phyloP scores from a whole-genome alignment of 2,797 vertebrate species.

The Acanthopagrus latus region DNA sequence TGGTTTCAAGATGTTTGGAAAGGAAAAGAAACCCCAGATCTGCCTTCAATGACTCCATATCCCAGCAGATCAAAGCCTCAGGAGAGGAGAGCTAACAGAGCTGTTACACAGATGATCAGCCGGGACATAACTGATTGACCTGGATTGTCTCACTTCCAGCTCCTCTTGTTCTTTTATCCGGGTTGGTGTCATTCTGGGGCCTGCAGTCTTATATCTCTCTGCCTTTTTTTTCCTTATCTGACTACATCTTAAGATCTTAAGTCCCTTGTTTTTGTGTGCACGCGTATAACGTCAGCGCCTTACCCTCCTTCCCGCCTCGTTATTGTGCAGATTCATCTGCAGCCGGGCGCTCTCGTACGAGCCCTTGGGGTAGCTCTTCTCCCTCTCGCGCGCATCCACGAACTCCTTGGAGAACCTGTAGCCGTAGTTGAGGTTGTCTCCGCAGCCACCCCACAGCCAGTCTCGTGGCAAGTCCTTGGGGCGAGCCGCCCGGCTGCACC shows the following conservation, averaged over 20 bases:
- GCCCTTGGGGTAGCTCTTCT: slow-evolving; percentile 93
- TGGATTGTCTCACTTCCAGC: slow-evolving; percentile 56
- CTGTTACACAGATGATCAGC: slow-evolving; percentile 81
- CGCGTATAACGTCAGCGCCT: slow-evolving; percentile 58
- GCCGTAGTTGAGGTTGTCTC: slow-evolving; percentile 97
- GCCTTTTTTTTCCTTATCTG: slow-evolving; percentile 10
- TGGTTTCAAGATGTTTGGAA: slow-evolving; percentile 78
- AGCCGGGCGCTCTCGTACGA: slow-evolving; percentile 92
- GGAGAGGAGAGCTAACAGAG: slow-evolving; percentile 69
- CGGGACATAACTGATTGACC: slow-evolving; percentile 65
- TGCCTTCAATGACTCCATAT: slow-evolving; percentile 67
- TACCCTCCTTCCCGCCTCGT: slow-evolving; percentile 95
- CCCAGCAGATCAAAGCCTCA: slow-evolving; percentile 77
- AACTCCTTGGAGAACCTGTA: slow-evolving; percentile 98
- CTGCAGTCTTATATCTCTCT: slow-evolving; percentile 13
- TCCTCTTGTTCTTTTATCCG: slow-evolving; percentile 11
- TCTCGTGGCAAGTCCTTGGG: slow-evolving; percentile 97
- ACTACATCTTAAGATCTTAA: not conserved
- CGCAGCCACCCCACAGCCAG: slow-evolving; percentile 99
- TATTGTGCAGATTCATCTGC: slow-evolving; percentile 98
- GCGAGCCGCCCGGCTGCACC: slow-evolving; percentile 94
- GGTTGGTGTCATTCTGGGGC: slow-evolving; percentile 19
- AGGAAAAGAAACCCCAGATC: slow-evolving; percentile 61
- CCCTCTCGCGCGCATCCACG: slow-evolving; percentile 96
- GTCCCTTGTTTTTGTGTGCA: not conserved